Evolutionary conservation across 2,888 invertebrate genomes (phyloP).

Genomic region (Rhodophaea formosa): DNA sequence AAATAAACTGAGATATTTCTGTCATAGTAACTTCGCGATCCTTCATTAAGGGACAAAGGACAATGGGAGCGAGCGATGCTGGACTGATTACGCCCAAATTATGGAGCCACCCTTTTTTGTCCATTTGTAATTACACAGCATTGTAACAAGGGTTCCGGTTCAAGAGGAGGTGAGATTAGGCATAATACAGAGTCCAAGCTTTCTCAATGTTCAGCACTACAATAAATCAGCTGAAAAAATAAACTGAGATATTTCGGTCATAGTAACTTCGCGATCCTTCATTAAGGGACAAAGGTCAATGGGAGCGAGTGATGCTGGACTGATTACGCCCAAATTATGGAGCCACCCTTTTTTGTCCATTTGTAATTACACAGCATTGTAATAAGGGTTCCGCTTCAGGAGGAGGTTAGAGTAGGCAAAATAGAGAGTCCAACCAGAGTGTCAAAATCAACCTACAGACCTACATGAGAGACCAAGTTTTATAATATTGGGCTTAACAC

Average conservation of each 20-base stretch:
- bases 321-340: constrained; percentile 52
- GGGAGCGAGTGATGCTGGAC: constrained; percentile 42
- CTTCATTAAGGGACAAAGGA: constrained; percentile 66
- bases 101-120: constrained; percentile 45
- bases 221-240: no score
- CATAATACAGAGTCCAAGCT: not conserved
- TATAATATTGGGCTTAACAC: no score
- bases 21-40: constrained; percentile 51
- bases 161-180: not conserved
- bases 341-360: constrained; percentile 45
- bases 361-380: constrained; percentile 43
- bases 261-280: constrained; percentile 57
- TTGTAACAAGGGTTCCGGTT: constrained; percentile 16
- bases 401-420: not conserved
- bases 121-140: constrained; percentile 44
- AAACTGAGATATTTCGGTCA: no score
- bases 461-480: no score
- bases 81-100: constrained; percentile 53
- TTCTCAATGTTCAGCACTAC: not conserved
- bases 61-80: constrained; percentile 49
- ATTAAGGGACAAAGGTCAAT: constrained; percentile 66
- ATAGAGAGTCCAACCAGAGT: not conserved
- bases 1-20: no score
- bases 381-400: constrained; percentile 10
- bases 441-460: no score